A percentile compares a stretch with the other conserved stretches of the same genome.
phyloP scores from a whole-genome alignment of 2,797 vertebrate genomes.

The Karalla daura region DNA sequence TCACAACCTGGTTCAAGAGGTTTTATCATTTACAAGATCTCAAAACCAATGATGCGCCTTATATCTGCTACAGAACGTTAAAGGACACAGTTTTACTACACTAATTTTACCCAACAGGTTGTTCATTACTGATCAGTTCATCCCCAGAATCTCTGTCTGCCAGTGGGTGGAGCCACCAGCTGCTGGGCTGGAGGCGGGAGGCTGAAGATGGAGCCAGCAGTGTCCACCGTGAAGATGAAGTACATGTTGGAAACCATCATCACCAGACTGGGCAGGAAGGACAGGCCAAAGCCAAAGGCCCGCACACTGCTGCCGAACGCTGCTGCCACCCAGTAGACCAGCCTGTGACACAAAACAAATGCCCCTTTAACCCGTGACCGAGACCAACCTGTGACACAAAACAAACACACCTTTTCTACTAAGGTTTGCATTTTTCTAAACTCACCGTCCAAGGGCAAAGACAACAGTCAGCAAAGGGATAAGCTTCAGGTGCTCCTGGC shows the following conservation, averaged over 20 bases:
- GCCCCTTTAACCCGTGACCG: not conserved
- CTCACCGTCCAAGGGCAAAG: slow-evolving; percentile 90
- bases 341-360: slow-evolving; percentile 72
- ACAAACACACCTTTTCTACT: not conserved
- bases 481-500: slow-evolving; percentile 89
- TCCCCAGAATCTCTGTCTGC: slow-evolving; percentile 85
- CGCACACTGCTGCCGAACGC: slow-evolving; percentile 88
- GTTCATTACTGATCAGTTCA: slow-evolving; percentile 41
- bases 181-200: not conserved
- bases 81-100: not conserved
- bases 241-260: slow-evolving; percentile 92
- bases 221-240: slow-evolving; percentile 89
- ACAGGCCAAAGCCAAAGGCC: slow-evolving; percentile 90
- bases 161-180: slow-evolving; percentile 1
- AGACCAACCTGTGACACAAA: slow-evolving; percentile 83
- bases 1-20: too few species aligned
- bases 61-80: too few species aligned
- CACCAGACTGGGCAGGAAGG: slow-evolving; percentile 89
- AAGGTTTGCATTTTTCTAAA: not conserved
- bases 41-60: too few species aligned
- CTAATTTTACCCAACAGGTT: not conserved
- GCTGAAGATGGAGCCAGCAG: slow-evolving; percentile 81
- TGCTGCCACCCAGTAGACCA: slow-evolving; percentile 90
- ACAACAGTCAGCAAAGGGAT: slow-evolving; percentile 89
- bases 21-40: too few species aligned